Percentiles rank a stretch among this genome's conserved stretches.
Evolutionary conservation across 1,140 invertebrate genomes (phyloP).

Genomic region (Aphis craccivora): DNA sequence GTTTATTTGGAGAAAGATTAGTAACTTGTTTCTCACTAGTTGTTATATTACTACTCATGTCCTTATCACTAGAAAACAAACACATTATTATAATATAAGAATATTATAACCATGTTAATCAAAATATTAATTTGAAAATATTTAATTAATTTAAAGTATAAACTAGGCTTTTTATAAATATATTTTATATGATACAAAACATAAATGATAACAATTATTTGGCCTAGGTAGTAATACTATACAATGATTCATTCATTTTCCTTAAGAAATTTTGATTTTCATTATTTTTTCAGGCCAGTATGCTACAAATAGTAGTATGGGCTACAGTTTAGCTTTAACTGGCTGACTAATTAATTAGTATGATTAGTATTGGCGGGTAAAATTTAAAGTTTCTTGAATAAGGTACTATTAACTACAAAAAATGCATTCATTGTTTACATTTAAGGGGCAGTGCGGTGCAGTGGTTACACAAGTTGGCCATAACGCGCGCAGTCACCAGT

Average conservation of each 20-base stretch:
- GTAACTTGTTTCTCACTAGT: conserved; percentile 62
- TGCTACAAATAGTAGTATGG: no score
- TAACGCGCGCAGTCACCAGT: no score
- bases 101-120: neutral
- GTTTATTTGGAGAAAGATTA: conserved; percentile 15
- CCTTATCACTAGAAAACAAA: conserved; percentile 57
- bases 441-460: no score
- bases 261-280: neutral
- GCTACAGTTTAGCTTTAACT: neutral
- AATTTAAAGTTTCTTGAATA: neutral
- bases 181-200: neutral
- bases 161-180: neutral
- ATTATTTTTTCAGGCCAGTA: neutral
- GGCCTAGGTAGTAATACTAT: neutral
- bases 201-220: neutral
- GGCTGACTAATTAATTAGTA: neutral
- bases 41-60: conserved; percentile 56
- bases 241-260: neutral
- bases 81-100: neutral
- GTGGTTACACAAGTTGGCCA: no score
- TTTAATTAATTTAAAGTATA: neutral
- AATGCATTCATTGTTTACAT: neutral
- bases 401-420: neutral
- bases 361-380: neutral
- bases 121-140: neutral